These are phyloP conservation scores for Hydrochoerus hydrochaeris DNA, from an alignment of 2,113 vertebrate species.

Conservation along the genomic window DNA sequence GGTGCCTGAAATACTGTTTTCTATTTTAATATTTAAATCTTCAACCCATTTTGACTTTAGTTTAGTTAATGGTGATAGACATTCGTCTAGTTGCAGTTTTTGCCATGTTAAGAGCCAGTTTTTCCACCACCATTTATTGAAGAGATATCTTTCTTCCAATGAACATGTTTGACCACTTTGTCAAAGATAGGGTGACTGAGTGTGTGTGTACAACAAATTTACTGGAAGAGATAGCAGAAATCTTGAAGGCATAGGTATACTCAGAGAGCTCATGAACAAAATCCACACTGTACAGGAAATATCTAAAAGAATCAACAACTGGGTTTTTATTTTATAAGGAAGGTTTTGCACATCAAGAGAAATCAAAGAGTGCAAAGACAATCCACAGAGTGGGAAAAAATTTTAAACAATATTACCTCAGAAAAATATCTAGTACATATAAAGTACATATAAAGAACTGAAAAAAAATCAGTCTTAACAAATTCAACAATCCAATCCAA, in stretches of 20 bases:
- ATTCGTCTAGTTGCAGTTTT: not conserved
- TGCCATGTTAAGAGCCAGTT: not conserved
- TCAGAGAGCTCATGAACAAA: too few species aligned
- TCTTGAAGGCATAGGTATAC: too few species aligned
- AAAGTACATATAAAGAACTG: not conserved
- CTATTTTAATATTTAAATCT: not conserved
- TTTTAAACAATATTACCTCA: not conserved
- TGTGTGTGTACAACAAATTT: not conserved
- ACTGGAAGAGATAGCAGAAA: not conserved
- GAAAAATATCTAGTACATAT: not conserved
- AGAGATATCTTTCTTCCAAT: not conserved
- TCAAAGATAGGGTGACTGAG: not conserved
- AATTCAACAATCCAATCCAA: too few species aligned
- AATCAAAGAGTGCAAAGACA: not conserved
- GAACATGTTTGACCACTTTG: not conserved
- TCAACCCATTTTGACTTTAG: not conserved
- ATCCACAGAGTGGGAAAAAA: not conserved
- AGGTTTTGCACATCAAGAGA: not conserved
- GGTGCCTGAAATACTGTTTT: not conserved
- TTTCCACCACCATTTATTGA: not conserved
- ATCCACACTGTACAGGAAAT: too few species aligned
- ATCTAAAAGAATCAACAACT: too few species aligned
- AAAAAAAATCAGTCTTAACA: too few species aligned
- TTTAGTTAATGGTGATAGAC: not conserved
- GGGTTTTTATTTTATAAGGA: too few species aligned